Percentiles rank a stretch among this genome's conserved stretches.
Evolutionary conservation across 1,140 invertebrate species (phyloP).

Genomic region (Magallana ariakensis): DNA sequence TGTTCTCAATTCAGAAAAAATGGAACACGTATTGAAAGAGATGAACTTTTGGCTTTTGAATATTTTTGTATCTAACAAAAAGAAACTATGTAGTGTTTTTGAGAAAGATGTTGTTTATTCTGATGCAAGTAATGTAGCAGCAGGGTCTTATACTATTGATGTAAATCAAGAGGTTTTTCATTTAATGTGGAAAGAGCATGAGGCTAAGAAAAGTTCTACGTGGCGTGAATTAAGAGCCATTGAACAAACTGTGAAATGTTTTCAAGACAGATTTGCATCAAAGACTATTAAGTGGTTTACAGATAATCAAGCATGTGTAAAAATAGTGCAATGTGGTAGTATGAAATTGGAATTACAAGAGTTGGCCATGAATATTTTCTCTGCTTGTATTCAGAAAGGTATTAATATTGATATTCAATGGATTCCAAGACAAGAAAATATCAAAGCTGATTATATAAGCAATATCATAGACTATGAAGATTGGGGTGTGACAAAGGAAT

Average conservation of each 20-base stretch:
- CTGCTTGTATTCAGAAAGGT: slow-evolving; percentile 4
- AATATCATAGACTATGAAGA: slow-evolving; percentile 47
- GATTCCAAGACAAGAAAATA: slow-evolving; percentile 40
- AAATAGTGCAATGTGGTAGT: slow-evolving; percentile 23
- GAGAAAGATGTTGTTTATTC: slow-evolving; percentile 40
- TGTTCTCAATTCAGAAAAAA: not conserved
- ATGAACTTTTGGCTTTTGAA: slow-evolving; percentile 19
- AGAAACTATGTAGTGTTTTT: not conserved
- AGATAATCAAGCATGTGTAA: slow-evolving; percentile 29
- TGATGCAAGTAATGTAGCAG: slow-evolving; percentile 49
- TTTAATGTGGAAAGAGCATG: slow-evolving; percentile 39
- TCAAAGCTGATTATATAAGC: slow-evolving; percentile 34
- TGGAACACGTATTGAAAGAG: slow-evolving; percentile 1
- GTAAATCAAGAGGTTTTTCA: slow-evolving; percentile 48
- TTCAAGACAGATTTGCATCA: not conserved
- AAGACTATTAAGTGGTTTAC: not conserved
- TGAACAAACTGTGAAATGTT: slow-evolving; percentile 3
- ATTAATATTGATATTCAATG: slow-evolving; percentile 31
- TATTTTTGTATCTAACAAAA: not conserved
- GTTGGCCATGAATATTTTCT: slow-evolving; percentile 26
- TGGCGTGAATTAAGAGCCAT: slow-evolving; percentile 36
- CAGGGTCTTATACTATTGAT: slow-evolving; percentile 41
- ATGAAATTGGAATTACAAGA: slow-evolving; percentile 39
- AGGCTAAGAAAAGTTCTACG: slow-evolving; percentile 40
- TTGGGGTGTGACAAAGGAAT: slow-evolving; percentile 5